Evolutionary conservation across 2,888 invertebrate genomes (phyloP), one percentile per base, ranked within the genome.

Genomic region (Parapristionchus giblindavisi): DNA sequence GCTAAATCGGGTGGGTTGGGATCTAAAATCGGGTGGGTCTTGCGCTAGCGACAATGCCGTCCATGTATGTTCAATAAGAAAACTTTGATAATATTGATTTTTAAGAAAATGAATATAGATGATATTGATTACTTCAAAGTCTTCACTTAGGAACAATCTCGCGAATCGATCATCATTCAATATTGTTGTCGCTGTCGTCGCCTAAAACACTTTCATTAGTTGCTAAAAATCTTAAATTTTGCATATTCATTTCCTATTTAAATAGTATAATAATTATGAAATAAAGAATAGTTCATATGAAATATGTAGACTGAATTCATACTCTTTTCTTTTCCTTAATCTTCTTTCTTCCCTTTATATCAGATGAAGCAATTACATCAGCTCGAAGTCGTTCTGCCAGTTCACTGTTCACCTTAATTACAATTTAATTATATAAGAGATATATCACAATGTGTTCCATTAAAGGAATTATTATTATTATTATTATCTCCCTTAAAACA

Each of bases 121-220:
- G 8, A 14, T 6, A 54, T 32, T 27, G n/a, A 60, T 60, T 27
- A 86, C 84, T 76, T 85, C 77, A 78, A 79, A 98, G 88, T 96
- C 95, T 85, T 94, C 94, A 66, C 94, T 92, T 87, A 92, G 92
- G 89, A 99, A 99, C 88, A 99, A 89, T 1, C 92, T 92, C 88
- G 93, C 93, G 89, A 99, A 99, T 84, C 98, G 92, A 79, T 93
- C 91, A 89, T 99, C 98, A 85, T 92, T 91, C 76, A 98, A 90
- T 21, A 97, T 89, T 86, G 91, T 92, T n/a, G 82, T 75, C 1
- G 85, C 85, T 11, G 75, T 73, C 34, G 74, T 76, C 0, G 79
- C 80, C 79, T 84, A 36, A 79, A 71, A 27, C 27, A 34, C 32
- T 27, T 29, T 27, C 8, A 5, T 21, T 17, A 11, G 52, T 52